phyloP scores from a whole-genome alignment of 2,797 vertebrate species.

The Gymnodraco acuticeps region DNA sequence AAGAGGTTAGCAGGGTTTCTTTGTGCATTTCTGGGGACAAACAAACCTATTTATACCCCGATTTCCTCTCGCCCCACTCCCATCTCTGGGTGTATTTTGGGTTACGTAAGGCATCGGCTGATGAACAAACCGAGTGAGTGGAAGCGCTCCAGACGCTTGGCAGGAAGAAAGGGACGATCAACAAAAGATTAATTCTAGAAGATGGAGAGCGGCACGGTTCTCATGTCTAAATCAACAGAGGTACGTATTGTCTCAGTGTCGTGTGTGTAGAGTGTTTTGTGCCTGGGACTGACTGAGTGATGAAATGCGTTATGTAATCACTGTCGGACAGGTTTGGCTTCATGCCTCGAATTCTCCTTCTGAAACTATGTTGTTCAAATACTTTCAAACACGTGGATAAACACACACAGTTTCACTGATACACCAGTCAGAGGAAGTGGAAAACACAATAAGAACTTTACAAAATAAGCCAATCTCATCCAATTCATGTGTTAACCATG shows the following conservation, averaged over 20 bases:
- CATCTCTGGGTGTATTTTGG: conserved; percentile 31
- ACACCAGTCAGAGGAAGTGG: not conserved
- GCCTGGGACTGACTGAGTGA: conserved; percentile 13
- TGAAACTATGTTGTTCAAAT: not conserved
- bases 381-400: not conserved
- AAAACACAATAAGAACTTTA: not conserved
- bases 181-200: conserved; percentile 42
- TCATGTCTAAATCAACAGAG: conserved; percentile 39
- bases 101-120: conserved; percentile 47
- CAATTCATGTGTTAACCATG: too few relatives aligned
- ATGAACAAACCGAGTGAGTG: conserved; percentile 23
- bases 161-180: conserved; percentile 32
- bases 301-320: conserved; percentile 18
- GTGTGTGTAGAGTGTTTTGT: not conserved
- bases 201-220: conserved; percentile 15
- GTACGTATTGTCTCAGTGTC: not conserved
- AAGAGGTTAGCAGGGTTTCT: not conserved
- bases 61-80: conserved; percentile 6
- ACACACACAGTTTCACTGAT: not conserved
- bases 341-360: conserved; percentile 27
- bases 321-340: conserved; percentile 48
- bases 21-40: conserved; percentile 40
- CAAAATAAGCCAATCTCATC: not conserved
- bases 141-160: conserved; percentile 32
- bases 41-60: conserved; percentile 45